Evolutionary conservation across 2,113 vertebrate species (phyloP).

Genomic region (Phaethon lepturus): DNA sequence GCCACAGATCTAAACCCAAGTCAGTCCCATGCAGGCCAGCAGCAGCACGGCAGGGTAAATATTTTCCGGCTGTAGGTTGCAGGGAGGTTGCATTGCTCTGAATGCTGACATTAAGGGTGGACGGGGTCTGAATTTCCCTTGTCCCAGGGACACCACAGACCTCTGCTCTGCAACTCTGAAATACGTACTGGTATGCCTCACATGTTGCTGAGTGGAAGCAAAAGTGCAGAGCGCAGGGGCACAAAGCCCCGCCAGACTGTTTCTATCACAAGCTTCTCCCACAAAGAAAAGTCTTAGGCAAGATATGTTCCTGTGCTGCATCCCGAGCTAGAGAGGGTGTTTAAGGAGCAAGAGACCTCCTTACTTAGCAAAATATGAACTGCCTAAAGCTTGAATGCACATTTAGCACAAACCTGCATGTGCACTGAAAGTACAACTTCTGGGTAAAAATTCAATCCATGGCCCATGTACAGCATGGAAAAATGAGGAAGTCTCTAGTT

Average conservation of each 20-base stretch:
- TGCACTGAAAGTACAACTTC: neutral
- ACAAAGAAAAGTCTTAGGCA: neutral
- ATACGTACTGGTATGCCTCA: neutral
- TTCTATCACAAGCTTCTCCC: neutral
- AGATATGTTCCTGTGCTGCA: rapidly evolving
- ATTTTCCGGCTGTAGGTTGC: neutral
- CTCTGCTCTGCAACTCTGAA: neutral
- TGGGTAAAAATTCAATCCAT: neutral
- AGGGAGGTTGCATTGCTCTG: neutral
- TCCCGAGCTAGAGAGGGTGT: neutral
- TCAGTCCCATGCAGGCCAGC: neutral
- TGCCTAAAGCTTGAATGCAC: neutral
- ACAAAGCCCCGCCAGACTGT: neutral
- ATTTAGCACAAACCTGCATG: neutral
- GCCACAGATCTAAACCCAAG: neutral
- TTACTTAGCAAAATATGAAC: neutral
- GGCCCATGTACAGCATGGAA: neutral
- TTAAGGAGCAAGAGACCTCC: neutral
- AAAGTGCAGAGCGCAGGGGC: neutral
- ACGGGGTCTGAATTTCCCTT: neutral
- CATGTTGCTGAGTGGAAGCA: neutral
- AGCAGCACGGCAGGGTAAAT: neutral
- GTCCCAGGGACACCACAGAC: neutral
- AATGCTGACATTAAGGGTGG: neutral
- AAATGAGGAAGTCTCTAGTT: neutral